Base-by-base conservation (phyloP, 1,140 invertebrate species). In the Parasteatoda tepidariorum region DNA sequence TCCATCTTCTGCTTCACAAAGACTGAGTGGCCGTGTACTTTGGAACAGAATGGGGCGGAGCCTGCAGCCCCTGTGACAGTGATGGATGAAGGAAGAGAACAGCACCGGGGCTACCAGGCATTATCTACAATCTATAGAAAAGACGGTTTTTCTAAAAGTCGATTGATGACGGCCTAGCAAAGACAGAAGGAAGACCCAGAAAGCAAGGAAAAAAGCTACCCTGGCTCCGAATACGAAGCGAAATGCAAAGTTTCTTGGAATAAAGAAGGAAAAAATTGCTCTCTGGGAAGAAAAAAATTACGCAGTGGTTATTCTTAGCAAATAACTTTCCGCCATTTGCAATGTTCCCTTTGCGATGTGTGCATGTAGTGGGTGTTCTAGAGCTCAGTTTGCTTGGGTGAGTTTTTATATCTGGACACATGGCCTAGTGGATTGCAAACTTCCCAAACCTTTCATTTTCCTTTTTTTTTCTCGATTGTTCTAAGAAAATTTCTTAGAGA, bases 81-180 rank as follows among this genome's bases (percentile, higher is more conserved):
- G 75, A 78, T 78, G 41, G 33, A 78, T 78, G 75, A 64, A 26
- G 38, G 75, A 78, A 67, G 62, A 54, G 33, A 76, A 24, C 38
- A 48, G 9, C 31, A 22, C 34, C 34, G 59, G 61, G 62, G 75
- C 75, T 34, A 55, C 57, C 62, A 31, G 15, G 75, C 75, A 78
- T 78, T 78, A 78, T 78, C 75, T 78, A 62, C 75, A 78, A 78
- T 78, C 75, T 78, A 78, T 78, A 78, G 41, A 67, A 26, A 31
- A 67, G 64, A 78, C 28, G 48, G 64, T 24, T 67, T 67, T 67
- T 67, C 75, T 78, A 55, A 78, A 78, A 78, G 75, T 78, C 75
- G 75, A 78, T 78, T 78, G 75, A 78, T 78, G 75, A 78, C 48
- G 61, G 38, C 41, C 34, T 28, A 9, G 64, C 62, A 67, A 78